A percentile compares a stretch with the other conserved stretches of the same genome.
Conservation (phyloP, 2,888 invertebrate genomes). For the Caenorhabditis sulstoni region DNA sequence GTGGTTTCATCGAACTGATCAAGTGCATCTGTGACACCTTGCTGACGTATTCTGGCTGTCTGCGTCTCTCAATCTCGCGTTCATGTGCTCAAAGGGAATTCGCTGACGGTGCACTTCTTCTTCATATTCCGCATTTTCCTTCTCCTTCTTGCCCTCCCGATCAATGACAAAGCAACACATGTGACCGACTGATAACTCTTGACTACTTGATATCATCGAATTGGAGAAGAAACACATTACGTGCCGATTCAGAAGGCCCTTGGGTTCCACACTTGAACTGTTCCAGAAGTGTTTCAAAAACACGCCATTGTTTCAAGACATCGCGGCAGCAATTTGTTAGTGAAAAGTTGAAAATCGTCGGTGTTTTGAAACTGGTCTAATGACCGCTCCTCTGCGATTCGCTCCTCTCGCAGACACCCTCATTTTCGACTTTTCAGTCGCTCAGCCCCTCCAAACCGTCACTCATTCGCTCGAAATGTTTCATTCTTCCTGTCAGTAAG, state of each 20-base stretch:
- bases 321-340: conserved; percentile 33
- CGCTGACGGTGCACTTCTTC: conserved; percentile 16
- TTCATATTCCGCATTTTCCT: neutral
- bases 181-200: conserved; percentile 29
- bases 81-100: neutral
- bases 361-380: conserved; percentile 52
- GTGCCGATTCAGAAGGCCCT: conserved; percentile 29
- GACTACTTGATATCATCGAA: conserved; percentile 10
- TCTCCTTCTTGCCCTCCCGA: neutral
- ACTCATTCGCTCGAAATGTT: too few relatives aligned
- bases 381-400: conserved; percentile 50
- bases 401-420: conserved; percentile 25
- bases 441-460: conserved; percentile 40
- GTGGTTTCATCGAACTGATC: neutral
- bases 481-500: conserved; percentile 21
- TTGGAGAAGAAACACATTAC: conserved; percentile 21
- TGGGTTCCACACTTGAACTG: conserved; percentile 38
- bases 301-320: conserved; percentile 47
- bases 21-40: conserved; percentile 12
- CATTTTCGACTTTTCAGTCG: conserved; percentile 55
- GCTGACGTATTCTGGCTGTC: conserved; percentile 7
- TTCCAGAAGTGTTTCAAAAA: conserved; percentile 47
- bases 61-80: conserved; percentile 9
- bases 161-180: conserved; percentile 32
- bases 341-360: conserved; percentile 28